Conservation (phyloP, 2,888 invertebrate genomes). For the Meliscaeva auricollis region DNA sequence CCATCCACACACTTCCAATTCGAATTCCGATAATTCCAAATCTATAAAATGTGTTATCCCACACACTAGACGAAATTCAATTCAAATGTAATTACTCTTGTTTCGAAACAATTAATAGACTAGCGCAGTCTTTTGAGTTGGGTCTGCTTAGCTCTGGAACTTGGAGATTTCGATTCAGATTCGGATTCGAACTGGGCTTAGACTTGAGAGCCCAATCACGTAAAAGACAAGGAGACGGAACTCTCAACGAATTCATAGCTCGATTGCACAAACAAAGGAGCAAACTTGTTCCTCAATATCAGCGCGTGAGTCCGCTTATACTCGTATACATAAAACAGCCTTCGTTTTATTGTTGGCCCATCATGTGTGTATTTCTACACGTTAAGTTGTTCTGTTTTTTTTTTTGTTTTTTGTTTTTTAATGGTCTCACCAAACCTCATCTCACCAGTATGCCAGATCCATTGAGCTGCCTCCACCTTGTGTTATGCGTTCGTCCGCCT, state of each 20-base stretch:
- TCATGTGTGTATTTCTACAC: slow-evolving; percentile 10
- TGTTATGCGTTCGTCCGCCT: slow-evolving; percentile 16
- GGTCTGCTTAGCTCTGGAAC: background rate
- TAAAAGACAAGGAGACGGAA: slow-evolving; percentile 53
- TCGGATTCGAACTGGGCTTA: background rate
- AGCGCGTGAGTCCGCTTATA: background rate
- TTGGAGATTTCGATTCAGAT: too few species aligned
- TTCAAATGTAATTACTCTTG: slow-evolving; percentile 74
- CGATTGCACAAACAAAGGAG: slow-evolving; percentile 67
- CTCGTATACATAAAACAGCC: slow-evolving; percentile 1
- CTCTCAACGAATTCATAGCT: slow-evolving; percentile 66
- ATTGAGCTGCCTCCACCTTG: background rate
- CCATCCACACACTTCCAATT: slow-evolving; percentile 69
- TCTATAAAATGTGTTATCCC: slow-evolving; percentile 14
- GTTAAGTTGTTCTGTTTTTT: slow-evolving; percentile 53
- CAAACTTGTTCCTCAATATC: slow-evolving; percentile 58
- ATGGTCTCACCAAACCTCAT: slow-evolving; percentile 24
- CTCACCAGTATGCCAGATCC: slow-evolving; percentile 34
- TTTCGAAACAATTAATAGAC: slow-evolving; percentile 76
- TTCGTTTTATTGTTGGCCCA: slow-evolving; percentile 26
- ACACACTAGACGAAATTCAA: slow-evolving; percentile 64
- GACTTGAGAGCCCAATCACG: slow-evolving; percentile 18
- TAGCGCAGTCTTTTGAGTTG: slow-evolving; percentile 14
- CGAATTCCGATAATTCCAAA: slow-evolving; percentile 12
- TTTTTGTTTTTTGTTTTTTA: slow-evolving; percentile 46